Evolutionary conservation across 2,113 vertebrate species (phyloP), one percentile per base, ranked within the genome.

Genomic region (Polypterus bichir): DNA sequence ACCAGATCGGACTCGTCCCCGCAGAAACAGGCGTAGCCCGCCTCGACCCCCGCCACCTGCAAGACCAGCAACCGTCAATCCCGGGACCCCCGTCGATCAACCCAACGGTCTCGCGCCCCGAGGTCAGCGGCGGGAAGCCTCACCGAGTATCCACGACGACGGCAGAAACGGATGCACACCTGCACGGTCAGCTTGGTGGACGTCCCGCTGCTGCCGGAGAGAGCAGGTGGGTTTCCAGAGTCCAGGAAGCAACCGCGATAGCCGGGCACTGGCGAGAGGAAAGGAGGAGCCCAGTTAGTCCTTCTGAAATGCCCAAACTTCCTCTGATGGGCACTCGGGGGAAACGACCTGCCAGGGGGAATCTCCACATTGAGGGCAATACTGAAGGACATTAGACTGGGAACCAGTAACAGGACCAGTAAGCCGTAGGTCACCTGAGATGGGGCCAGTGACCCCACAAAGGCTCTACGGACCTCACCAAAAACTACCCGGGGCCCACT

Each of bases 21-120:
- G n/a, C 81, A 84, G 71, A 84, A 81, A 67, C 81, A 84, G 56
- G 81, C 81, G 4, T 81, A 84, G n/a, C 81, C 81, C 0, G 81
- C 80, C 59, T 84, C 81, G 45, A 84, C 66, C 1, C 81, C 80
- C 3, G 81, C 79, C 49, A 76, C 75, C 81, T 82, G 69, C 44
- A 57, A 48, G 9, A 3, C 27, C 27, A 27, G 27, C 27, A 11
- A 51, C 54, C 56, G 5, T 44, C n/a, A 57, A 67, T 2, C n/a
- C 7, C 0, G 6, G 11, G n/a, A 3, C 62, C 3, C 3, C 6
- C 9, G 11, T 9, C 6, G 5, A 54, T 7, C 10, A 54, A 3
- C 1, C 6, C n/a, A 4, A 55, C 7, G n/a, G 47, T 11, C 2
- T 27, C 27, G 27, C 27, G 27, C 27, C 9, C 55, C 6, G n/a